Conservation (phyloP, 1,140 invertebrate species). For the Berghia stephanieae region DNA sequence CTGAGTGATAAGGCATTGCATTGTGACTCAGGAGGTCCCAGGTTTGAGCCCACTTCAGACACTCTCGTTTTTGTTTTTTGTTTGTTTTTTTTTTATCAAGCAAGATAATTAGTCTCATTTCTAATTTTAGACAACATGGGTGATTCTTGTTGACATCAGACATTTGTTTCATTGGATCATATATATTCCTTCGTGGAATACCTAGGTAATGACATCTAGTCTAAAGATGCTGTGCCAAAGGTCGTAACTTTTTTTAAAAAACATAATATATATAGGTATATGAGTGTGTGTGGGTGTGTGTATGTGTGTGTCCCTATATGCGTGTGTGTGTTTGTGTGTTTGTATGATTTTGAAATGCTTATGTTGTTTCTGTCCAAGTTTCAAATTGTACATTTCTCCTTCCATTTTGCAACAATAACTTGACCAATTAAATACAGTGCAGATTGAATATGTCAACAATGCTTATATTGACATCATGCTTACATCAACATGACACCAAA, state of each 20-base stretch:
- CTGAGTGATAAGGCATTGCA: too few species aligned
- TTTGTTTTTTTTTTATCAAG: too few species aligned
- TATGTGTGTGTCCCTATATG: not conserved
- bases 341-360: not conserved
- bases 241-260: not conserved
- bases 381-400: too few species aligned
- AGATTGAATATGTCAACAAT: too few species aligned
- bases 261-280: not conserved
- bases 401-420: not conserved
- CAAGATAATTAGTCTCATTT: not conserved
- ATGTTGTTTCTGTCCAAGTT: too few species aligned
- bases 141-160: not conserved
- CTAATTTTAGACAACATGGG: not conserved
- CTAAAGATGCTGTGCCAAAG: not conserved
- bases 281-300: constrained; percentile 6
- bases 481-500: too few species aligned
- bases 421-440: not conserved
- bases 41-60: too few species aligned
- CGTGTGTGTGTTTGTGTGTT: constrained; percentile 13
- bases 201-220: too few species aligned
- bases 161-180: constrained; percentile 5
- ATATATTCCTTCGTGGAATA: too few species aligned
- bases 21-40: too few species aligned
- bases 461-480: too few species aligned
- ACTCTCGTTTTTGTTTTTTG: too few species aligned